Evolutionary conservation across 2,888 invertebrate genomes (phyloP).

Genomic region (Tachystola acroxantha): DNA sequence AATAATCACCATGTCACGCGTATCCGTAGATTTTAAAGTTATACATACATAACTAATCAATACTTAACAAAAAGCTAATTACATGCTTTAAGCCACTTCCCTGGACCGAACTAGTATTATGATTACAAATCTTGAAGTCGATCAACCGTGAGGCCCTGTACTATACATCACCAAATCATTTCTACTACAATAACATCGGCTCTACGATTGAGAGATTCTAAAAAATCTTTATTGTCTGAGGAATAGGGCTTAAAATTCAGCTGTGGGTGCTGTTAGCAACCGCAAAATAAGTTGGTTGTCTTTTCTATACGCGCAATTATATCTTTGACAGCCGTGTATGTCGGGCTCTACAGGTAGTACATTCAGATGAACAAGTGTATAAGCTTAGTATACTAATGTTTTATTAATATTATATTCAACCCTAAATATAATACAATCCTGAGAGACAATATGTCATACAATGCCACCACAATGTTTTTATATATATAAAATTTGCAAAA

Average conservation of each 20-base stretch:
- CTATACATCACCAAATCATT: conserved; percentile 39
- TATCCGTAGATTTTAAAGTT: neutral
- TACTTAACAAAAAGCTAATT: conserved; percentile 50
- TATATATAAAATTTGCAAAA: no score
- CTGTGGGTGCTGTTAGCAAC: conserved; percentile 17
- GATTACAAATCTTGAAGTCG: conserved; percentile 63
- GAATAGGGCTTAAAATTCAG: conserved; percentile 30
- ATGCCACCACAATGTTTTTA: no score
- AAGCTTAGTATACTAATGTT: no score
- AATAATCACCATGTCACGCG: no score
- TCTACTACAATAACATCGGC: conserved; percentile 15
- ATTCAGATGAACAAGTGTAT: conserved; percentile 43
- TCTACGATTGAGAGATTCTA: conserved; percentile 12
- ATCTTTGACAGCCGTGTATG: conserved; percentile 66
- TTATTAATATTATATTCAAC: no score
- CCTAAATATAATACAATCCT: no score
- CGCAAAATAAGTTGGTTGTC: conserved; percentile 44
- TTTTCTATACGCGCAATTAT: conserved; percentile 71
- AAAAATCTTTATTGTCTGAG: conserved; percentile 10
- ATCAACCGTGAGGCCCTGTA: conserved; percentile 59
- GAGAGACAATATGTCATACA: no score
- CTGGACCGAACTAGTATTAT: conserved; percentile 50
- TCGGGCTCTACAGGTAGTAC: conserved; percentile 40
- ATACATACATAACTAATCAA: conserved; percentile 3
- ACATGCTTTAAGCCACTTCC: conserved; percentile 49